These are phyloP conservation scores for Rotaria socialis DNA, from an alignment of 2,888 invertebrate genomes.

Conservation along the genomic window DNA sequence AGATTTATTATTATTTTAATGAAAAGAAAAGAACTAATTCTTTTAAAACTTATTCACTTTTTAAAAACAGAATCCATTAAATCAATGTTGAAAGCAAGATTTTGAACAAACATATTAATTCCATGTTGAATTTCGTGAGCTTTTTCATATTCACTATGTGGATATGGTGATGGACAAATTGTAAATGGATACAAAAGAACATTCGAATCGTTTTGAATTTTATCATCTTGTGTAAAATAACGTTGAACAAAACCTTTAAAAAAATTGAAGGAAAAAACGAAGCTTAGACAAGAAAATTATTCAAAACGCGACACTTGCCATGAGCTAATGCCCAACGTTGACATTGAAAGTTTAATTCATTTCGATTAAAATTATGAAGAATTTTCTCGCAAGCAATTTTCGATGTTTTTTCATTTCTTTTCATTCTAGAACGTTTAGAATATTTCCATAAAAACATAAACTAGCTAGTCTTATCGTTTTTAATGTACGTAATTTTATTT, in stretches of 20 bases:
- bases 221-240: background rate
- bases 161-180: slow-evolving; percentile 68
- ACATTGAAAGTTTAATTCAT: background rate
- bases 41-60: slow-evolving; percentile 57
- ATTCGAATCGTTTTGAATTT: background rate
- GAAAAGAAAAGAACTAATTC: background rate
- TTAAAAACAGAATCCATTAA: slow-evolving; percentile 72
- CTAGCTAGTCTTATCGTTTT: no score
- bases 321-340: background rate
- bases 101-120: slow-evolving; percentile 77
- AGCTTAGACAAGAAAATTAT: background rate
- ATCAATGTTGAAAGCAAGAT: slow-evolving; percentile 75
- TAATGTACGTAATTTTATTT: background rate
- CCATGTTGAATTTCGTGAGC: slow-evolving; percentile 71
- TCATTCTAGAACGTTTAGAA: background rate
- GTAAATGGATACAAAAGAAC: slow-evolving; percentile 50
- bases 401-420: background rate
- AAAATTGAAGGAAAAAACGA: background rate
- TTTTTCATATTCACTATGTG: slow-evolving; percentile 70
- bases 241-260: slow-evolving; percentile 15
- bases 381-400: background rate
- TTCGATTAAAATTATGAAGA: background rate
- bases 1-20: background rate
- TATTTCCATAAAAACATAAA: background rate
- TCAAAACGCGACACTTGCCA: background rate